Evolutionary conservation across 2,797 vertebrate species (phyloP), one percentile per base, ranked within the genome.

Genomic region (Xenops minutus): DNA sequence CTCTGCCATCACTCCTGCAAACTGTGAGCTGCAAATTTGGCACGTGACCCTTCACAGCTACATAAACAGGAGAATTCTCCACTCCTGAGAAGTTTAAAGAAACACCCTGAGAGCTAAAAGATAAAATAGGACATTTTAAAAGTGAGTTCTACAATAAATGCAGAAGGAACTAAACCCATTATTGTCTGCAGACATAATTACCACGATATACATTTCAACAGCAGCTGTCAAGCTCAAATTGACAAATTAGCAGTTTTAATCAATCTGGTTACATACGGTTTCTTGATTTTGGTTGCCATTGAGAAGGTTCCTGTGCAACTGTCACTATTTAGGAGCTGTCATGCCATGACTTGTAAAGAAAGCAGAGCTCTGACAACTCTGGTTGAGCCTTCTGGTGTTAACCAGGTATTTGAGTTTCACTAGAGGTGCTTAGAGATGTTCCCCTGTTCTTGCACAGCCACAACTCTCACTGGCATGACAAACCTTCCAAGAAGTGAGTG

Each of bases 381-480:
- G 97, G 97, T 97, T 97, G 96, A 96, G 96, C 88, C 93, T 96
- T 96, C 97, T 97, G 97, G 96, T 95, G 97, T 97, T 97, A 97
- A 95, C 85, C 69, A 93, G 98, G 98, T 97, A 97, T 96, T 96
- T 96, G 96, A 97, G 95, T 97, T 97, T 97, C 96, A 87, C 96
- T 75, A 95, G 97, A 97, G 94, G 95, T 97, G 96, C 95, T 97
- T 97, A 87, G 84, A 97, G 92, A 97, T 95, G 95, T 92, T 96
- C 95, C 89, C 96, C 97, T 98, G 97, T 95, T 98, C 92, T 97
- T 93, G 92, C 39, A 67, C 30, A 98, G 97, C 97, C 98, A 98
- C 98, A 98, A 98, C 97, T 98, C 98, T 98, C 98, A 98, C 97
- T 97, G 96, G 94, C 88, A 91, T 88, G 94, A 97, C 97, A 88